Evolutionary conservation across 2,113 vertebrate species (phyloP).

Genomic region (Reinhardtius hippoglossoides): DNA sequence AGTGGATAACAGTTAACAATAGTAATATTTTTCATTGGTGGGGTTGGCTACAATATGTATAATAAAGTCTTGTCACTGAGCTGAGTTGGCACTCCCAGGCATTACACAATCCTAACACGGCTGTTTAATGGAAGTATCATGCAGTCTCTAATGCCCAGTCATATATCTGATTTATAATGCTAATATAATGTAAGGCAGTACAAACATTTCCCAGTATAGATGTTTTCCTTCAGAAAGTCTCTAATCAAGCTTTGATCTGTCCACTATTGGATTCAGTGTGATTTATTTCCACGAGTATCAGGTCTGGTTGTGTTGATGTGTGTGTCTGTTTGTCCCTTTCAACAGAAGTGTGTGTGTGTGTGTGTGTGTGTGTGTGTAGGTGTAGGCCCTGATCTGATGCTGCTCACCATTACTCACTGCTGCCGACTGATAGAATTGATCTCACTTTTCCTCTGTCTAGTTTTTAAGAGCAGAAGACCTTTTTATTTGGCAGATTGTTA

Average conservation of each 20-base stretch:
- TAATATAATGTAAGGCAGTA: neutral
- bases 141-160: neutral
- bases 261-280: neutral
- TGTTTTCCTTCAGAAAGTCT: neutral
- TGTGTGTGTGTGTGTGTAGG: slow-evolving; percentile 21
- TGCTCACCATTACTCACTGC: slow-evolving; percentile 34
- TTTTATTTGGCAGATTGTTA: slow-evolving; percentile 1
- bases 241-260: neutral
- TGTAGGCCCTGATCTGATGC: slow-evolving; percentile 21
- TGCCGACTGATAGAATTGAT: slow-evolving; percentile 26
- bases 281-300: neutral
- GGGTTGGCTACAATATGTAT: neutral
- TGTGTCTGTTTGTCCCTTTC: neutral
- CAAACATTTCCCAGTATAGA: neutral
- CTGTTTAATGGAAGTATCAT: slow-evolving; percentile 11
- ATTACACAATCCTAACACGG: neutral
- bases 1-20: neutral
- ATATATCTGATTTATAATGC: slow-evolving; percentile 3
- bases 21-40: neutral
- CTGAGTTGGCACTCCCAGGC: slow-evolving; percentile 17
- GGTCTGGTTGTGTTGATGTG: neutral
- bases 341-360: too few relatives aligned
- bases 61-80: slow-evolving; percentile 24
- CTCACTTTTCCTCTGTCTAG: neutral
- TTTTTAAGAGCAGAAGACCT: slow-evolving; percentile 17